A percentile compares a stretch with the other conserved stretches of the same genome.
Conservation (phyloP, 2,113 vertebrate genomes). For the Plestiodon gilberti region DNA sequence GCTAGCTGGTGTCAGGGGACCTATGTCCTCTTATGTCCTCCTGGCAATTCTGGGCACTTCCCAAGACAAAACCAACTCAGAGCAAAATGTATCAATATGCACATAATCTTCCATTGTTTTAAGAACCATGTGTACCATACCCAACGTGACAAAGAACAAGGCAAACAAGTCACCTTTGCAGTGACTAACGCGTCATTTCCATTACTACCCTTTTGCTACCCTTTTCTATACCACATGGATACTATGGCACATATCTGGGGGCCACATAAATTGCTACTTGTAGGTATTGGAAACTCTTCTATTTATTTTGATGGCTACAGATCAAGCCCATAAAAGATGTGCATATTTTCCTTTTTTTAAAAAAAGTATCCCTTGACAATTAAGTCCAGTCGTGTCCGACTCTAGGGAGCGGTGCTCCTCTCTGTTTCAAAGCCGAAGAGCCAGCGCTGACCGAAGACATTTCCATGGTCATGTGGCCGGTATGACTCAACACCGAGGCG, state of each 20-base stretch:
- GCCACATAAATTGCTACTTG: not conserved
- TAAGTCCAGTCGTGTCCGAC: no score
- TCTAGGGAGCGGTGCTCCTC: no score
- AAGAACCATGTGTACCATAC: not conserved
- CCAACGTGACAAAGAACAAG: not conserved
- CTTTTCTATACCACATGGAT: not conserved
- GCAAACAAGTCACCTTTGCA: not conserved
- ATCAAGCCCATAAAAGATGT: not conserved
- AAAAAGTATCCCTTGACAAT: no score
- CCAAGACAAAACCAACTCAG: not conserved
- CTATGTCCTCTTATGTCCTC: not conserved
- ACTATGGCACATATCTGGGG: not conserved
- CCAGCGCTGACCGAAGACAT: no score
- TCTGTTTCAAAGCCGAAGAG: no score
- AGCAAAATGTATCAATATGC: not conserved
- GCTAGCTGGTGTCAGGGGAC: not conserved
- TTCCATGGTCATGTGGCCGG: no score
- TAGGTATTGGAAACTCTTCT: not conserved
- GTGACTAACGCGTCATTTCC: not conserved
- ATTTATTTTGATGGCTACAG: not conserved
- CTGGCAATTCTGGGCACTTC: not conserved
- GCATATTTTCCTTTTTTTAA: no score
- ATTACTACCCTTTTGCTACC: conserved; percentile 36
- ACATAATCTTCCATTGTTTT: conserved; percentile 10
- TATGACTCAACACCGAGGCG: no score